Base-by-base conservation (phyloP, 2,113 vertebrate species). In the Varanus salvator region DNA sequence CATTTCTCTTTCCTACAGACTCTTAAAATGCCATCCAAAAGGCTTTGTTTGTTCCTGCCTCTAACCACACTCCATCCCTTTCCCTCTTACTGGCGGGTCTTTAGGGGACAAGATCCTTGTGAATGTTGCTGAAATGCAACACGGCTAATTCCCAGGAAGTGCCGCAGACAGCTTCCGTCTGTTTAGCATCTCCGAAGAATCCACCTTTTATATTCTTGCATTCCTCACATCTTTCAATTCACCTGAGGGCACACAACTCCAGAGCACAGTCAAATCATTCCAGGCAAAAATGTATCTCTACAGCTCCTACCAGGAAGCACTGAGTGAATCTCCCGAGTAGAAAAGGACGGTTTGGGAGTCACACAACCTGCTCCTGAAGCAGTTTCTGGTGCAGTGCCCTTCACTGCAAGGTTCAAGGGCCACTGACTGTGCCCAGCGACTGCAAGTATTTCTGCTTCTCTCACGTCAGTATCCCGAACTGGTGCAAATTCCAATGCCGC, bases 31-130 rank as follows among this genome's bases (percentile, higher is more conserved):
- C 48, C 23, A 48, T 4, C 76, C 76, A 48, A 77, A 52, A 29
- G 3, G 48, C 44, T 29, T 52, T 80, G 52, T 27, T 21, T 80
- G 77, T 80, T 80, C 38, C 25, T 80, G 15, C 12, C 48, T 80
- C 48, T 52, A 52, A 52, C 27, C 48, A 29, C 77, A 52, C 52
- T 80, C 44, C 34, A 60, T 0, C 64, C n/a, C 17, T 85, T 82
- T 69, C 80, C 77, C 54, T 1, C 78, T 76, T 12, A 1, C 0
- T 0, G 29, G 31, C 8, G 66, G 7, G 1, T 82, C 29, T 86
- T 83, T 76, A 57, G 44, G 0, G 57, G 80, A 11, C 15, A 31
- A 8, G 86, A 60, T 14, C 4, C 80, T 82, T 85, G 29, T 1
- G 1, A 44, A 31, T 52, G 27, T 85, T 3, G 0, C 25, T 93